Evolutionary conservation across 2,888 invertebrate genomes (phyloP), one percentile per base, ranked within the genome.

Genomic region (Hololepta plana): DNA sequence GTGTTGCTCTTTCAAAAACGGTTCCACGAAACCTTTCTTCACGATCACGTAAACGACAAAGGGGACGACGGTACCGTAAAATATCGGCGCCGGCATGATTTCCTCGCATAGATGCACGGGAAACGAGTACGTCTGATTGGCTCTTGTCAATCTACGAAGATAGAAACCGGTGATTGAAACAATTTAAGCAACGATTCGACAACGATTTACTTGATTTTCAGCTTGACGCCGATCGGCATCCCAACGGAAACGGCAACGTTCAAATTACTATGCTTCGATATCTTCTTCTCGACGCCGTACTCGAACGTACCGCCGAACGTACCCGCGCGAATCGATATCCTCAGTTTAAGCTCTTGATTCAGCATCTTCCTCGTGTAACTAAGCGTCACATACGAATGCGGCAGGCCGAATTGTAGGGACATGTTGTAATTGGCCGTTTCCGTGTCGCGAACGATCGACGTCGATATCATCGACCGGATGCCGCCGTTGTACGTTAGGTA

Each of bases 61-160:
- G 0, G 95, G 93, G n/a, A 81, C 67, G 1, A 87, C 59, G 0
- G 91, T 85, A 7, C 90, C 93, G 49, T 95, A 95, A 51, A 95
- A 84, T 20, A 95, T 63, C 0, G 93, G 85, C 11, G 82, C 77
- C 0, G 90, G 85, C 43, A 85, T 62, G 11, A 93, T 63, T 46
- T 87, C 85, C 44, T 93, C 90, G 41, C 88, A 85, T 12, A 95
- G 55, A 40, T 85, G 80, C 36, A 93, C 81, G 0, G 91, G 90
- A 39, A 93, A 79, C 14, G 76, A 64, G 44, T 88, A 85, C 0
- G 75, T 72, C 56, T 95, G 93, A 27, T 77, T 76, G 2, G 88
- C 84, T 37, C 91, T 71, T 9, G 71, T 68, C 47, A 93, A 62
- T 57, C 85, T 87, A 48, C 11, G 49, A 49, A 34, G 21, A 30